phyloP scores from a whole-genome alignment of 2,888 invertebrate species.

The Cheilosia scutellata region DNA sequence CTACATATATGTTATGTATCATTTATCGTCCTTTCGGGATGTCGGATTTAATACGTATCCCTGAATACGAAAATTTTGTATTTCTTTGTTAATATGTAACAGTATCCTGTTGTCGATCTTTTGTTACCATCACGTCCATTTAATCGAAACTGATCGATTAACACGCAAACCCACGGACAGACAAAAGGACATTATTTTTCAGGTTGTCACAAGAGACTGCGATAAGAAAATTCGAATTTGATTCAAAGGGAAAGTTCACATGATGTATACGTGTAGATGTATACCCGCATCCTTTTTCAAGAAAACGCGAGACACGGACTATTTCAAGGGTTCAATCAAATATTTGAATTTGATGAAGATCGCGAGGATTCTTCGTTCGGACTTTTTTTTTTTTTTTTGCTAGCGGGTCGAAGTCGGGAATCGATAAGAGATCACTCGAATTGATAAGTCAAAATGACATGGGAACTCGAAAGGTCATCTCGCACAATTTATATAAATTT shows the following conservation, averaged over 20 bases:
- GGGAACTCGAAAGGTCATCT: conserved; percentile 56
- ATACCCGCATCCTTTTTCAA: conserved; percentile 57
- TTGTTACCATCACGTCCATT: conserved; percentile 75
- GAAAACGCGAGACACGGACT: conserved; percentile 43
- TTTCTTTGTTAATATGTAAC: conserved; percentile 19
- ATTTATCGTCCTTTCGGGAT: background rate
- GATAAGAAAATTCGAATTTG: conserved; percentile 25
- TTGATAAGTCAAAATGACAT: conserved; percentile 37
- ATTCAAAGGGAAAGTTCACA: conserved; percentile 52
- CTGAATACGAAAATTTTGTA: conserved; percentile 13
- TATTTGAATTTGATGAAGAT: conserved; percentile 27
- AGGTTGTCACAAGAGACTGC: background rate
- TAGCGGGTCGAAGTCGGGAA: background rate
- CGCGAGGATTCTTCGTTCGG: conserved; percentile 41
- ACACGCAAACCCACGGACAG: conserved; percentile 59
- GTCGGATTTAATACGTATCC: background rate
- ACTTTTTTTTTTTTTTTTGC: background rate
- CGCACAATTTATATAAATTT: background rate
- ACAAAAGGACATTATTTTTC: conserved; percentile 53
- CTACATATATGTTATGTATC: no score
- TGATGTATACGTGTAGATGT: conserved; percentile 5
- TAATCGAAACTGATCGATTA: conserved; percentile 75
- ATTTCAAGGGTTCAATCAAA: conserved; percentile 59
- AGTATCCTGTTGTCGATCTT: conserved; percentile 56
- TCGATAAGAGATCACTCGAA: conserved; percentile 25